A percentile compares a stretch with the other conserved stretches of the same genome.
phyloP scores from a whole-genome alignment of 1,140 invertebrate genomes.

The Drosophila paulistorum region DNA sequence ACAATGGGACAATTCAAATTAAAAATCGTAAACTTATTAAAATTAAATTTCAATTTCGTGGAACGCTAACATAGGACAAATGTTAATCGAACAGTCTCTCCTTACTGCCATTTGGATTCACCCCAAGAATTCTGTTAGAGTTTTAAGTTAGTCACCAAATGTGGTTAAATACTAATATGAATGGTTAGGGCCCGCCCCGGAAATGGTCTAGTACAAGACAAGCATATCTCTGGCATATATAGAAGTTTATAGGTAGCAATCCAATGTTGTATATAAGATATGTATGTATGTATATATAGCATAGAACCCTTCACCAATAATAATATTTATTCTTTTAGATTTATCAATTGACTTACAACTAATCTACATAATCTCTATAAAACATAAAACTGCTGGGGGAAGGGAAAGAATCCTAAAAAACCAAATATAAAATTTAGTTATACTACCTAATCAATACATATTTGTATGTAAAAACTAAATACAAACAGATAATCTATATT shows the following conservation, averaged over 20 bases:
- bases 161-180: background rate
- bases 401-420: too few species aligned
- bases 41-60: background rate
- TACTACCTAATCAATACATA: background rate
- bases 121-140: background rate
- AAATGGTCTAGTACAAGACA: constrained; percentile 5
- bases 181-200: background rate
- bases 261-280: background rate
- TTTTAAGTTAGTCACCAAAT: constrained; percentile 2
- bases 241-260: background rate
- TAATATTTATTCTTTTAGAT: background rate
- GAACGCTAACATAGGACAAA: background rate
- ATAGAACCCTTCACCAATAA: background rate
- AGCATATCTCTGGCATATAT: constrained; percentile 3
- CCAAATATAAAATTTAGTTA: too few species aligned
- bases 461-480: background rate
- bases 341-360: background rate
- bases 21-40: background rate
- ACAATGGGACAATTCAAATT: background rate
- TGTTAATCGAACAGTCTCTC: background rate
- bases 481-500: background rate
- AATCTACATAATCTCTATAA: background rate
- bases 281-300: background rate
- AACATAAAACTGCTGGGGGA: background rate
- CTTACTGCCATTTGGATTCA: background rate